Evolutionary conservation across 2,113 vertebrate genomes (phyloP).

Genomic region (Protomyctophum bolini): DNA sequence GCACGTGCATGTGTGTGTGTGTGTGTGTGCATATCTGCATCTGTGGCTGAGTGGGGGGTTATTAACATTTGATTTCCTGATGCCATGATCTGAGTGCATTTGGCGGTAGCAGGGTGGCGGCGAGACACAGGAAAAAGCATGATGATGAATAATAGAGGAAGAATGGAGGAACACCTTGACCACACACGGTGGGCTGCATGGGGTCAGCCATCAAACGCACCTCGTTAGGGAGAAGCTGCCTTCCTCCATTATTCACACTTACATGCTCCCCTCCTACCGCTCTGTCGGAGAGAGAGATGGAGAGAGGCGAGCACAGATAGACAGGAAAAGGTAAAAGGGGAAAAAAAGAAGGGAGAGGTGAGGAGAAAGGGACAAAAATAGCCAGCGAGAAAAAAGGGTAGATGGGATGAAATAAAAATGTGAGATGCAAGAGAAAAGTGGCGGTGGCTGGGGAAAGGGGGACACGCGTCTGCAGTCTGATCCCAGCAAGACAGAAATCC

Average conservation of each 20-base stretch:
- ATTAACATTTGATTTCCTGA: conserved; percentile 69
- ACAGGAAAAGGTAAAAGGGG: conserved; percentile 27
- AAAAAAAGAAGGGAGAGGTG: conserved; percentile 20
- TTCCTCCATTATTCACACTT: conserved; percentile 68
- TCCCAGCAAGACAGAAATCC: no score
- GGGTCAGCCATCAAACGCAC: conserved; percentile 63
- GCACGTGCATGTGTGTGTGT: conserved; percentile 14
- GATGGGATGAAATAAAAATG: conserved; percentile 30
- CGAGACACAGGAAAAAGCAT: conserved; percentile 46
- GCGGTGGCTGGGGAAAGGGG: not conserved
- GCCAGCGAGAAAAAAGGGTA: conserved; percentile 33
- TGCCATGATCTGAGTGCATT: conserved; percentile 70
- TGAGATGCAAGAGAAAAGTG: conserved; percentile 28
- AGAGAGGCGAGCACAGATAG: conserved; percentile 44
- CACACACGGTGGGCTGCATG: conserved; percentile 18
- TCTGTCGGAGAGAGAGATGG: conserved; percentile 37
- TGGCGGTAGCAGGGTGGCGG: conserved; percentile 35
- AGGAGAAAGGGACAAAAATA: conserved; percentile 54
- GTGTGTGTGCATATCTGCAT: conserved; percentile 13
- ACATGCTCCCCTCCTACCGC: conserved; percentile 43
- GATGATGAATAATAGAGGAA: conserved; percentile 67
- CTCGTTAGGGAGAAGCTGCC: conserved; percentile 60
- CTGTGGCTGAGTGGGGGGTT: conserved; percentile 10
- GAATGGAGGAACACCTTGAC: conserved; percentile 53
- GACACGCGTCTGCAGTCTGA: not conserved